phyloP scores from a whole-genome alignment of 2,888 invertebrate species.

The Diloba caeruleocephala region DNA sequence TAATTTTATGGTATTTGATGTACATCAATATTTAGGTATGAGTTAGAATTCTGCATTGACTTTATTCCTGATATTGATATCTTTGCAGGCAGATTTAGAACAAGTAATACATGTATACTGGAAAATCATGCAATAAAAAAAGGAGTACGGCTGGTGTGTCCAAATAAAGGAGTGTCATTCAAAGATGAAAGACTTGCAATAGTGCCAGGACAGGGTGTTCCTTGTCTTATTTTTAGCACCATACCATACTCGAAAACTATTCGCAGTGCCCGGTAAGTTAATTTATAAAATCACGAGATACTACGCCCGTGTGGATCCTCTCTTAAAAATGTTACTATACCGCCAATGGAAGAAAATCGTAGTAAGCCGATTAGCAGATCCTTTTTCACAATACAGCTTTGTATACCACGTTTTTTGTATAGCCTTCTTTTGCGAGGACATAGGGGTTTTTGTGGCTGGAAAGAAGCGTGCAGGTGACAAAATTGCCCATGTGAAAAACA shows the following conservation, averaged over 20 bases:
- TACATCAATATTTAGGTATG: too few species aligned
- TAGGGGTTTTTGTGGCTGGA: too few species aligned
- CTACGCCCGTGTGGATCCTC: too few species aligned
- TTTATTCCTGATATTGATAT: constrained; percentile 15
- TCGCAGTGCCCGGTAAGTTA: constrained; percentile 89
- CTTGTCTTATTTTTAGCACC: constrained; percentile 96
- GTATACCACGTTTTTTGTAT: too few species aligned
- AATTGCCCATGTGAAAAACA: too few species aligned
- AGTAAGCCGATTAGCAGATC: too few species aligned
- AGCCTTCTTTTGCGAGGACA: too few species aligned
- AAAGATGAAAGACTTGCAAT: constrained; percentile 95
- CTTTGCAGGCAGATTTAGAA: constrained; percentile 82
- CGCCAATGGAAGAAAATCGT: too few species aligned
- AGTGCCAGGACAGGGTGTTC: constrained; percentile 93
- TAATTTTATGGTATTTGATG: not conserved
- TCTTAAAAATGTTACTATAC: not conserved
- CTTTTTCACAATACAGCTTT: too few species aligned
- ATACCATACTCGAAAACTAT: constrained; percentile 94
- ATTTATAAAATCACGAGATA: not conserved
- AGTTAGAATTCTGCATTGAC: too few species aligned
- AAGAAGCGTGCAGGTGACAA: too few species aligned
- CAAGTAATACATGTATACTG: constrained; percentile 86
- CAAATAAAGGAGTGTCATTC: constrained; percentile 91
- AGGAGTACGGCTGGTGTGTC: constrained; percentile 90
- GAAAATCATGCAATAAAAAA: constrained; percentile 88